Conservation (phyloP, 2,797 vertebrate species). For the Eupleurogrammus muticus region DNA sequence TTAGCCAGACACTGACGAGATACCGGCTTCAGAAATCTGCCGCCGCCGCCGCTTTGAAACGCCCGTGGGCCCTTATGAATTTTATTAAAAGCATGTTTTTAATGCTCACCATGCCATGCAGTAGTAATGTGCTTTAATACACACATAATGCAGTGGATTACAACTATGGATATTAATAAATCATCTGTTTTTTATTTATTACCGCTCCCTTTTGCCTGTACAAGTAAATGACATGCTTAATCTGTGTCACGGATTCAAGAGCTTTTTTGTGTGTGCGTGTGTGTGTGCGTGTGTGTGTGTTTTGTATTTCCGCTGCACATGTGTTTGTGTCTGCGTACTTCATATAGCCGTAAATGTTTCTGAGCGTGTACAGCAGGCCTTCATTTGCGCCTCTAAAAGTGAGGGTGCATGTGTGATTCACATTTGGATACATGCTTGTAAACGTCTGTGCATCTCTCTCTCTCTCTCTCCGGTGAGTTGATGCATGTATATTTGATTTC, state of each 20-base stretch:
- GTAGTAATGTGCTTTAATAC: constrained; percentile 82
- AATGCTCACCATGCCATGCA: constrained; percentile 66
- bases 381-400: background rate
- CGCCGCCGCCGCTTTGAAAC: constrained; percentile 72
- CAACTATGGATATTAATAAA: constrained; percentile 80
- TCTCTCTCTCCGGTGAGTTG: constrained; percentile 3
- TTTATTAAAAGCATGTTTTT: constrained; percentile 83
- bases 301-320: background rate
- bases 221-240: constrained; percentile 76
- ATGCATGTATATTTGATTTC: constrained; percentile 56
- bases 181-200: constrained; percentile 80
- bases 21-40: constrained; percentile 63
- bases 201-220: constrained; percentile 64
- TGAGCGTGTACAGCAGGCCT: constrained; percentile 3
- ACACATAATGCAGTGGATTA: constrained; percentile 81
- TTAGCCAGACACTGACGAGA: constrained; percentile 79
- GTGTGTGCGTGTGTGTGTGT: background rate
- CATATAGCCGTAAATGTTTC: background rate
- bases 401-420: constrained; percentile 7
- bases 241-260: constrained; percentile 64
- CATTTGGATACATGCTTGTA: constrained; percentile 1
- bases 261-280: constrained; percentile 34
- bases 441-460: background rate
- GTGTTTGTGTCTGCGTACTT: background rate
- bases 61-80: constrained; percentile 77